phyloP scores from a whole-genome alignment of 2,113 vertebrate species.

The Limanda limanda region DNA sequence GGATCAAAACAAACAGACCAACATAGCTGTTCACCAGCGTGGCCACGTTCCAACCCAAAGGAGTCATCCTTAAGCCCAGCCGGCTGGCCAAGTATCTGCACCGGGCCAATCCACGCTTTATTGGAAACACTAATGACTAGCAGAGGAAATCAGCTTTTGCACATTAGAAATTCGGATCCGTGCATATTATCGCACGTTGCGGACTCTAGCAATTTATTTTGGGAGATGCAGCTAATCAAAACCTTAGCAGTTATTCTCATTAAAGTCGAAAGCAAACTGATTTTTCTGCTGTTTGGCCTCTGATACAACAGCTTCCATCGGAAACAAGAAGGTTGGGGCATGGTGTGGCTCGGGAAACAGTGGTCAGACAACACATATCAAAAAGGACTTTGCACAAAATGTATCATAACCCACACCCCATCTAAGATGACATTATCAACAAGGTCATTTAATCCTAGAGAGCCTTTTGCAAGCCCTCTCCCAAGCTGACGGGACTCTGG shows the following conservation, averaged over 20 bases:
- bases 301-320: neutral
- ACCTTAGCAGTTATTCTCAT: neutral
- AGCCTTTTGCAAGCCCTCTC: neutral
- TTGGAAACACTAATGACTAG: slow-evolving; percentile 68
- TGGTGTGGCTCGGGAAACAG: neutral
- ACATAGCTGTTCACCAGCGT: slow-evolving; percentile 59
- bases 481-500: neutral
- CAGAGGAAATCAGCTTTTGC: slow-evolving; percentile 70
- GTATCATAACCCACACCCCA: neutral
- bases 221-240: slow-evolving; percentile 39
- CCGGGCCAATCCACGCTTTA: slow-evolving; percentile 64
- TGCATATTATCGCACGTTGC: slow-evolving; percentile 26
- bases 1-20: slow-evolving; percentile 73
- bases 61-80: slow-evolving; percentile 69
- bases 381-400: neutral
- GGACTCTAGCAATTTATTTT: slow-evolving; percentile 35
- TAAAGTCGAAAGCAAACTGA: no score
- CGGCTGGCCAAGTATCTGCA: slow-evolving; percentile 60
- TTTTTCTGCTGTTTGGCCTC: no score
- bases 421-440: neutral
- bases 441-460: neutral
- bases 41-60: slow-evolving; percentile 65
- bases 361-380: neutral
- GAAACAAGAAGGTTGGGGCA: neutral
- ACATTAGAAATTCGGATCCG: slow-evolving; percentile 42